These are phyloP conservation scores for Poecilia picta DNA, from an alignment of 2,797 vertebrate species.

Conservation along the genomic window DNA sequence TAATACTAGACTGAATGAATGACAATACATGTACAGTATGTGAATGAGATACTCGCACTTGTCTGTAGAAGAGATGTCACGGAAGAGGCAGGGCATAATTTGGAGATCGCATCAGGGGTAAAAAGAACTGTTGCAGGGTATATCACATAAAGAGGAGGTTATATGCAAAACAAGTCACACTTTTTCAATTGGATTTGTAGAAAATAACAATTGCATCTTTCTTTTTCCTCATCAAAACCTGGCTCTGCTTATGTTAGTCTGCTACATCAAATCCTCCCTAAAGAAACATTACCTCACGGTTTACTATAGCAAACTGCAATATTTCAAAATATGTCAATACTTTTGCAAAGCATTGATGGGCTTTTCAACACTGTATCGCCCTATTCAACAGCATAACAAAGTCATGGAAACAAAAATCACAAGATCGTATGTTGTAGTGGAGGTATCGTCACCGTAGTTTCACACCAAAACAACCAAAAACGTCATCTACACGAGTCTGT, in stretches of 20 bases:
- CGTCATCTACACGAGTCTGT: not conserved
- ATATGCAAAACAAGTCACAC: not conserved
- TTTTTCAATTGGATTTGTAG: not conserved
- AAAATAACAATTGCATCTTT: not conserved
- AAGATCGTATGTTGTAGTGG: not conserved
- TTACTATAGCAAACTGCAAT: too few relatives aligned
- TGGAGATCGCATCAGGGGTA: too few relatives aligned
- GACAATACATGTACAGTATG: too few relatives aligned
- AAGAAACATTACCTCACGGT: not conserved
- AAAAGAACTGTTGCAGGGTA: not conserved
- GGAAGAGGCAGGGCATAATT: too few relatives aligned
- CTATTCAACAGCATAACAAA: not conserved
- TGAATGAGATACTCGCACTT: too few relatives aligned
- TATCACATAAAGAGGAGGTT: not conserved
- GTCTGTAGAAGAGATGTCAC: too few relatives aligned
- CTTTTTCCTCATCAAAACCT: not conserved
- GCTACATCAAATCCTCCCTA: not conserved
- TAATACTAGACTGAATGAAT: too few relatives aligned
- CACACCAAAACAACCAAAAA: not conserved
- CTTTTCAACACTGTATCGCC: not conserved
- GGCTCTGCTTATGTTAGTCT: not conserved
- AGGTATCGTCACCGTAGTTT: not conserved
- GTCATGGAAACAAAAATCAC: not conserved
- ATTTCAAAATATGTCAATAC: too few relatives aligned
- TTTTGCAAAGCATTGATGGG: not conserved